Evolutionary conservation across 2,888 invertebrate species (phyloP), one percentile per base, ranked within the genome.

Genomic region (Lapara coniferarum): DNA sequence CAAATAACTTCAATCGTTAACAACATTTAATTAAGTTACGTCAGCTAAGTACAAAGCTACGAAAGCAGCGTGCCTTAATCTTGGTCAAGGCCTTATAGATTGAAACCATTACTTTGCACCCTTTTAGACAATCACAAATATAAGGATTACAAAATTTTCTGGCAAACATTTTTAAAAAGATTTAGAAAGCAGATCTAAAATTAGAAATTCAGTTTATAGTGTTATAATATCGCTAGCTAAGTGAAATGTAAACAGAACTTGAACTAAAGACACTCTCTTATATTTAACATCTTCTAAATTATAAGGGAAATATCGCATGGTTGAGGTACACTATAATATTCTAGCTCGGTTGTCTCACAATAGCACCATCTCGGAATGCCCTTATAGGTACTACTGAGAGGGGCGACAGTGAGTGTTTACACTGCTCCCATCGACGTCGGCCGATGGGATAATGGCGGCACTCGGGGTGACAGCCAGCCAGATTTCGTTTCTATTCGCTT

Each of bases 401-500:
- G 63, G 69, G 82, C 82, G 87, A 84, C 82, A 81, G 79, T 74
- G 81, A 90, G 90, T 91, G 90, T 91, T 91, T 90, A 85, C 86
- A 78, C 79, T 81, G 80, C 86, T 81, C 85, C 86, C 86, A 85
- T 84, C 89, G 79, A 81, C 84, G 84, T 81, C 84, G 82, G 77
- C 76, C 82, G 87, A 87, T 84, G 87, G 88, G 88, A 88, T 91
- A 91, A 90, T 91, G 89, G 89, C 81, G 75, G 81, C 83, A 84
- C 83, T 82, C 80, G 72, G 63, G 49, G 77, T 80, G 79, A 79
- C 77, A 74, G 73, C 79, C 72, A 72, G 72, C 75, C 78, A 81
- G 83, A 79, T 81, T 82, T 74, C 77, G 76, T 78, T 74, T 76
- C 78, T 75, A 80, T 81, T 82, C 79, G 72, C 75, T 80, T 81